Evolutionary conservation across 2,797 vertebrate species (phyloP).

Genomic region (Fistularia tabacaria): DNA sequence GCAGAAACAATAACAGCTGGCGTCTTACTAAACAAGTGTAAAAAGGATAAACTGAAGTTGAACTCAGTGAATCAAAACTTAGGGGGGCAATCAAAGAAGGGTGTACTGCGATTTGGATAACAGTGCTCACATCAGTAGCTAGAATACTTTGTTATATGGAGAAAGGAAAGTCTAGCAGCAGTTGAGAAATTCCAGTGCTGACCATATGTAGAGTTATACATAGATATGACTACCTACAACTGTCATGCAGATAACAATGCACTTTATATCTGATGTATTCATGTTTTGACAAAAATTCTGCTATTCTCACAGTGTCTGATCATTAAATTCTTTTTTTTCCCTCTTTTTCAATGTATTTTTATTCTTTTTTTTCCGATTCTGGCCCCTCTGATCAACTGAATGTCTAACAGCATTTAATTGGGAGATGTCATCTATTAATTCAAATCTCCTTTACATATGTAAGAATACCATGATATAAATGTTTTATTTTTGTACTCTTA

Average conservation of each 20-base stretch:
- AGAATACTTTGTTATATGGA: constrained; percentile 6
- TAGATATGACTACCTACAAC: constrained; percentile 49
- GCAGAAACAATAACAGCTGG: neutral
- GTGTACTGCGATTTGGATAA: constrained; percentile 12
- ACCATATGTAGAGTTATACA: constrained; percentile 27
- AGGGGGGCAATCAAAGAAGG: constrained; percentile 6
- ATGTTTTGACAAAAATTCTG: constrained; percentile 38
- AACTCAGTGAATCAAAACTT: neutral
- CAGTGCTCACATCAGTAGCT: constrained; percentile 24
- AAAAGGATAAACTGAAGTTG: neutral
- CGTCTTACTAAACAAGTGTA: neutral
- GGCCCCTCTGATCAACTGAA: constrained; percentile 35
- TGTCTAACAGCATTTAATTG: constrained; percentile 40
- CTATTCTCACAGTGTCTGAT: constrained; percentile 26
- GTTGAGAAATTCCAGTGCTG: constrained; percentile 15
- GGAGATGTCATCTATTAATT: constrained; percentile 34
- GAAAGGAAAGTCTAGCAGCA: neutral
- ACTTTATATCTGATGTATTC: constrained; percentile 73
- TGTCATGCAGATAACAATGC: constrained; percentile 66
- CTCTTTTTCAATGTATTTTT: constrained; percentile 20
- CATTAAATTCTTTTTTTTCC: constrained; percentile 34
- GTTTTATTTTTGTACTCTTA: constrained; percentile 76
- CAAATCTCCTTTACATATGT: constrained; percentile 44
- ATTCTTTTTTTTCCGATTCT: constrained; percentile 22
- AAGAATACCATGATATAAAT: constrained; percentile 64